Percentiles rank a stretch among this genome's conserved stretches.
phyloP scores from a whole-genome alignment of 2,888 invertebrate species.

The Phrixothrix hirtus region DNA sequence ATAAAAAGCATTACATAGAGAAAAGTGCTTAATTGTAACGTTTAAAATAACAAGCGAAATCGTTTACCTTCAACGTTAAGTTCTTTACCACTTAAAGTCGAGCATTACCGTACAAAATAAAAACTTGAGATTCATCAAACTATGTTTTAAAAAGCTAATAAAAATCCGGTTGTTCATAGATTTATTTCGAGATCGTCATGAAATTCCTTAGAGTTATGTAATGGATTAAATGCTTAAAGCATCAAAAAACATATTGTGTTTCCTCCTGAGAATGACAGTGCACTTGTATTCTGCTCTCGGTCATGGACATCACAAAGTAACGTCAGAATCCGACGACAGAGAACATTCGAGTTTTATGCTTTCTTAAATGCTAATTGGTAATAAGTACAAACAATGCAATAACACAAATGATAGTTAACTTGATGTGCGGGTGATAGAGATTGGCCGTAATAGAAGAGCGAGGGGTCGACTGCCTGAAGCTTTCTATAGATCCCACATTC shows the following conservation, averaged over 20 bases:
- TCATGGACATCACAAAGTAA: conserved; percentile 15
- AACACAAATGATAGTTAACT: conserved; percentile 22
- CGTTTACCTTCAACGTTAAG: too few species aligned
- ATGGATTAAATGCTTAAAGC: conserved; percentile 10
- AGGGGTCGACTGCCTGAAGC: conserved; percentile 40
- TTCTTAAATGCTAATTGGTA: conserved; percentile 21
- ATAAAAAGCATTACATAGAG: too few species aligned
- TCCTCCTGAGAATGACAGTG: conserved; percentile 15
- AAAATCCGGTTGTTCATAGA: background rate
- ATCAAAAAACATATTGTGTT: conserved; percentile 17
- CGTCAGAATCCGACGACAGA: conserved; percentile 20
- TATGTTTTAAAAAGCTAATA: background rate
- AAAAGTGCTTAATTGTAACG: too few species aligned
- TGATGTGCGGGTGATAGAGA: conserved; percentile 17
- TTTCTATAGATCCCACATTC: conserved; percentile 40
- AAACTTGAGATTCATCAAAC: background rate
- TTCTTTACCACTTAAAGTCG: background rate
- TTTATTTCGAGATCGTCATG: background rate
- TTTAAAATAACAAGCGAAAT: too few species aligned
- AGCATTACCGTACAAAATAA: background rate
- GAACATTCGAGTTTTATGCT: conserved; percentile 27
- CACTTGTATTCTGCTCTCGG: conserved; percentile 21
- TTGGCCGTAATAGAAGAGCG: conserved; percentile 22
- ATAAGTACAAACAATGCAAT: conserved; percentile 28
- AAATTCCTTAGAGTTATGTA: conserved; percentile 8